phyloP scores from a whole-genome alignment of 1,140 invertebrate species.

The Brachionus paranguensis region DNA sequence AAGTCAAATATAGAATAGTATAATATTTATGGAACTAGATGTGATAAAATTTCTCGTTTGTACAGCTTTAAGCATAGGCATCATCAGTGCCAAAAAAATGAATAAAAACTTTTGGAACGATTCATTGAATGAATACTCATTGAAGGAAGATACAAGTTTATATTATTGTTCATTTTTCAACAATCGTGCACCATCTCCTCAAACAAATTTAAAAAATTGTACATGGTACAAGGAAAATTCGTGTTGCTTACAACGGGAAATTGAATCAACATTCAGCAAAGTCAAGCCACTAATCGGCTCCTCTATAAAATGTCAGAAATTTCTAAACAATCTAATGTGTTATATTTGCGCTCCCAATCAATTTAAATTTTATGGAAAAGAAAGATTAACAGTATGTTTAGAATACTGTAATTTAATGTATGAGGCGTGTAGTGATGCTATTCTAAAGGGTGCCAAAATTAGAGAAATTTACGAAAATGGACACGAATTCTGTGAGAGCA shows the following conservation, averaged over 20 bases:
- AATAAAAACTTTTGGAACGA: neutral
- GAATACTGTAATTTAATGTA: slow-evolving; percentile 53
- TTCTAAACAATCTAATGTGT: slow-evolving; percentile 56
- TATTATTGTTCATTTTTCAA: slow-evolving; percentile 54
- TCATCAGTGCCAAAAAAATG: neutral
- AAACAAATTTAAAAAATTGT: slow-evolving; percentile 53
- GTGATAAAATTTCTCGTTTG: neutral
- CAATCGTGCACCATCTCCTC: slow-evolving; percentile 52
- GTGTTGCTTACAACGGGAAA: slow-evolving; percentile 55
- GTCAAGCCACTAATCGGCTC: slow-evolving; percentile 53
- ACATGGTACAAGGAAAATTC: slow-evolving; percentile 54
- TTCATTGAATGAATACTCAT: neutral
- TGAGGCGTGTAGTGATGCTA: slow-evolving; percentile 44
- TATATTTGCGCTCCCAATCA: slow-evolving; percentile 55
- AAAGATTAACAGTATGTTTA: slow-evolving; percentile 52
- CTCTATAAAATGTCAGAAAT: slow-evolving; percentile 49
- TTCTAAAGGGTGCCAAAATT: slow-evolving; percentile 51
- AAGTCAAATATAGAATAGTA: neutral
- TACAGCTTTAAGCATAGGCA: neutral
- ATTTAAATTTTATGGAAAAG: slow-evolving; percentile 50
- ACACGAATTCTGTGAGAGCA: slow-evolving; percentile 49
- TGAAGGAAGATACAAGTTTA: neutral
- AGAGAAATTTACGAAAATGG: slow-evolving; percentile 51
- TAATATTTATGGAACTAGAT: neutral
- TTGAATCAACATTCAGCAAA: slow-evolving; percentile 51